Base-by-base conservation (phyloP, 2,888 invertebrate genomes). In the Lithophane ornitopus region DNA sequence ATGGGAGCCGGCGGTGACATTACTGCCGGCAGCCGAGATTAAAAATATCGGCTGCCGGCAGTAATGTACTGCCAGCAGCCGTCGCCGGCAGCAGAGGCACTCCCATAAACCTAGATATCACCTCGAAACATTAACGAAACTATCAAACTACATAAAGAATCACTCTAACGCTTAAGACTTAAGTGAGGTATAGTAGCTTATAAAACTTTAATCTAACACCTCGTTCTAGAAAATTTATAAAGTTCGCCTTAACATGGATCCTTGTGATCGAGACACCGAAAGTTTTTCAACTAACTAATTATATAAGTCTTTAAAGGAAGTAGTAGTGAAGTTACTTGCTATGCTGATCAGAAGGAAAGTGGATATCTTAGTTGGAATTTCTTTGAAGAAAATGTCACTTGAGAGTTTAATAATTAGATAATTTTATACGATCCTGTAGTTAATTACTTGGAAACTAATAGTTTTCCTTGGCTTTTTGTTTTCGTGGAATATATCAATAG, bases 231-330 rank as follows among this genome's bases (percentile, higher is more conserved):
- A 82, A 78, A 73, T 81, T 76, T 80, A 85, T 87, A 85, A 84
- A 84, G 76, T 85, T 84, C 46, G 16, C 34, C 52, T 44, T 65
- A 80, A 66, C 74, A 61, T 11, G 74, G 76, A 81, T 84, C 70
- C 77, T 70, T 85, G 80, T 75, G 81, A 90, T 88, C 83, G 80
- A 77, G 84, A 78, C 81, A 86, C 85, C 78, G 56, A 65, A 86
- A 87, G 75, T 89, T 90, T 88, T 88, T 84, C 84, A 87, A 85
- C 82, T 85, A 85, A 76, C 80, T 90, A 89, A 90, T 90, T 88
- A 87, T 82, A 74, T 76, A 72, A 68, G 76, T 74, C 81, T 75
- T 19, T 61, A 49, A 63, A 70, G 41, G 41, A 73, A 63, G 65
- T 70, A 52, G 52, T 61, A 63, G 62, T 67, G 19, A 73, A 76